Evolutionary conservation across 2,113 vertebrate species (phyloP).

Genomic region (Crotalus horridus): DNA sequence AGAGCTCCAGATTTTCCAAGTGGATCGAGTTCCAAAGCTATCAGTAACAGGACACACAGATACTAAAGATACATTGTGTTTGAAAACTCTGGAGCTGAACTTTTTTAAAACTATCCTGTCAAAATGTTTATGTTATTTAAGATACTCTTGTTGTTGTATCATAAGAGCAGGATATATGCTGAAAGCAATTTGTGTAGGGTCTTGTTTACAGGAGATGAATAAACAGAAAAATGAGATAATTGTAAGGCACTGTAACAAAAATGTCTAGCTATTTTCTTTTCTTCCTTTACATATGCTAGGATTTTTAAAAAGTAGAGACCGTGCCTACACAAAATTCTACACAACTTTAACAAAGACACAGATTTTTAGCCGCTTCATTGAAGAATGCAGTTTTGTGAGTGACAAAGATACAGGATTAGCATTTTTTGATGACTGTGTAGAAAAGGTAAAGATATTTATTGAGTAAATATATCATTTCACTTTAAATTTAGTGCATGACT

Average conservation of each 20-base stretch:
- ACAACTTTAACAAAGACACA: constrained; percentile 91
- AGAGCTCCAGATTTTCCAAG: neutral
- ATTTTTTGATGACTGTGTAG: constrained; percentile 98
- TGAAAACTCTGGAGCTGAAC: neutral
- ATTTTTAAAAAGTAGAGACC: constrained; percentile 95
- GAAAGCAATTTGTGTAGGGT: neutral
- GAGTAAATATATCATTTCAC: constrained; percentile 10
- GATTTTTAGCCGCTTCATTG: constrained; percentile 97
- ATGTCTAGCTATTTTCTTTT: constrained; percentile 22
- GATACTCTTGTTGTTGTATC: neutral
- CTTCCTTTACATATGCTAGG: constrained; percentile 67
- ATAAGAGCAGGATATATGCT: neutral
- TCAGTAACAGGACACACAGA: neutral
- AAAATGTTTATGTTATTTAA: neutral
- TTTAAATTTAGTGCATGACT: neutral
- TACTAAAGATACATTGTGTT: neutral
- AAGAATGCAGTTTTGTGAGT: constrained; percentile 98
- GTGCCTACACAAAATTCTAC: constrained; percentile 95
- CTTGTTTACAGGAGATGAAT: neutral
- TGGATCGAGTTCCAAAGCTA: neutral
- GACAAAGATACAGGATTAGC: constrained; percentile 97
- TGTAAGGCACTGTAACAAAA: neutral
- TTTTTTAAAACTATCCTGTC: neutral
- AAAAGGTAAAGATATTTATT: constrained; percentile 81
- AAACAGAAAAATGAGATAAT: neutral